Evolutionary conservation across 23 tunicate genomes (phyloP), one percentile per base, ranked within the genome.

Genomic region (Ciona savignyi): DNA sequence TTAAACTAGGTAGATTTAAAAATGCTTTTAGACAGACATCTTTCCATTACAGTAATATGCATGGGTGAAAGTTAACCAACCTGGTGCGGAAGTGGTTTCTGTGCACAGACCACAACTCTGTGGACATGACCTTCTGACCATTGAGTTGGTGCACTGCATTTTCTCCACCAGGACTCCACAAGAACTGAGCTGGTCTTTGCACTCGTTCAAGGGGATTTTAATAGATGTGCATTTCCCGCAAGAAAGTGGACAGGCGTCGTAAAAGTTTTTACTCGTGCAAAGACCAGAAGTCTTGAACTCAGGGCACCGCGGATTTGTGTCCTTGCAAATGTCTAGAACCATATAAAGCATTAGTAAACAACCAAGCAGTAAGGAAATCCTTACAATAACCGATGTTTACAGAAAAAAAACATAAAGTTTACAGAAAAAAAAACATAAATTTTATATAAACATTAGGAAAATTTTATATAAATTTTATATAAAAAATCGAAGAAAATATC

Each of bases 101-200:
- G 26, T 23, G 33, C 88, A 83, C 0, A 24, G 66, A 22, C 88
- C 88, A 61, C 88, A 83, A 6, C 81, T 42, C 33, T 68, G 34
- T 31, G 68, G 68, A 51, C 88, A 83, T 6, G 67, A 66, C 15
- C 65, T 65, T 9, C 25, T 33, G 1, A 76, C 62, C 70, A 61
- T 48, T 1, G 70, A 49, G 66, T 74, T 64, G 3, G 70, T 68
- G 76, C 88, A 83, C 49, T 76, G 60, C 22, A 69, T 24, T 9
- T 48, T 26, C 28, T 67, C 25, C 30, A 34, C 76, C 65, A 83
- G 30, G 33, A 28, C 28, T 68, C 63, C 35, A 62, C 88, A 83
- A 20, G 34, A 29, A 4, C 23, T 26, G 29, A 63, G 25, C 42
- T 60, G 75, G 62, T 83, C 81, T 6, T 24, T 30, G 61, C 88